Conservation (phyloP, 1,140 invertebrate genomes). For the Drosophila rhopaloa region DNA sequence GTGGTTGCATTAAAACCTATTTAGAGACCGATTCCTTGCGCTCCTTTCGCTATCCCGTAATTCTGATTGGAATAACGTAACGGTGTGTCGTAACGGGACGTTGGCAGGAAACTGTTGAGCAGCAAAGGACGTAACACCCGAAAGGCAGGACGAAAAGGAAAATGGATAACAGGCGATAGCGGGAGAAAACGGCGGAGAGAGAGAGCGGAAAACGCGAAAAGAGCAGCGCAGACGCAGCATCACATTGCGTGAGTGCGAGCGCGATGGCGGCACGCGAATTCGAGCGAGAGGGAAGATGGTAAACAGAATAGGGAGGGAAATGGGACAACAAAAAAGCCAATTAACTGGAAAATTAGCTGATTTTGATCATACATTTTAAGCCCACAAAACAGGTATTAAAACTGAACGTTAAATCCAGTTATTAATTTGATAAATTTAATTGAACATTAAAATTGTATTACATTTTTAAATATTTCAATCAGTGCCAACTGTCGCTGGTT, state of each 20-base stretch:
- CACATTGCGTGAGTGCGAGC: not conserved
- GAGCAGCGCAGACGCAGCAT: constrained; percentile 23
- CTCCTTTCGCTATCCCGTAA: constrained; percentile 13
- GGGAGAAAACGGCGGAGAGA: not conserved
- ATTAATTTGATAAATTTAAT: not conserved
- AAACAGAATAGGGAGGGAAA: constrained; percentile 5
- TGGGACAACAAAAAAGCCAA: not conserved
- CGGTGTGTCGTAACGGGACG: constrained; percentile 61
- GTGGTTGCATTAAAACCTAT: constrained; percentile 36
- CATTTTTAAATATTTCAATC: not conserved
- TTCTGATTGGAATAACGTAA: constrained; percentile 52
- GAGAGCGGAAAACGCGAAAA: not conserved
- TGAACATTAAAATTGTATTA: not conserved
- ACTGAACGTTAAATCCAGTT: not conserved
- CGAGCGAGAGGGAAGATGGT: constrained; percentile 15
- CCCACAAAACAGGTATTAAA: not conserved
- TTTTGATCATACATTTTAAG: not conserved
- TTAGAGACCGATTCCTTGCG: constrained; percentile 22
- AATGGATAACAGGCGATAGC: not conserved
- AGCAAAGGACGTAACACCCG: constrained; percentile 27
- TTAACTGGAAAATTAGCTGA: not conserved
- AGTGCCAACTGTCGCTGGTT: not conserved
- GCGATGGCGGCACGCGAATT: not conserved
- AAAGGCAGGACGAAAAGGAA: constrained; percentile 28
- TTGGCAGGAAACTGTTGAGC: constrained; percentile 73